Evolutionary conservation across 2,113 vertebrate genomes (phyloP), one percentile per base, ranked within the genome.

Genomic region (Neolamprologus devosi): DNA sequence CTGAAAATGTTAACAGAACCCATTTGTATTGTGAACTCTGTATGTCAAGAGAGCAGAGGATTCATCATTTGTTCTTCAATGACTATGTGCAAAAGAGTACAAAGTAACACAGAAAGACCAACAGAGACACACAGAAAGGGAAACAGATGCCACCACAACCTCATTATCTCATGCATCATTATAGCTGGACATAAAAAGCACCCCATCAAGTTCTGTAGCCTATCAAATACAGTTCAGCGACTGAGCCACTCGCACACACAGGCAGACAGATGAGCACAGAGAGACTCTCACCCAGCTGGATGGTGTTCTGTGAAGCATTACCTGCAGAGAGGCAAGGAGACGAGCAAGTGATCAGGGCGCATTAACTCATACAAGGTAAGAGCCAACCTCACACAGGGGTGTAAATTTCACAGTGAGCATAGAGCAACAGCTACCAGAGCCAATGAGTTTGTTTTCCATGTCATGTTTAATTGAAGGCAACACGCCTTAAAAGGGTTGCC

Each of bases 221-320:
- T 58, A 81, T 90, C 86, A 86, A 85, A 87, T 45, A 75, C 57
- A 87, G 70, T 84, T 89, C 85, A 85, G 82, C 33, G n/a, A 49
- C 86, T 82, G 55, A 90, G 60, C 68, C 28, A 35, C 33, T 84
- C 5, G 35, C 14, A 80, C 63, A 80, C 68, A 80, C 28, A 81
- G 28, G 81, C 37, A 83, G 42, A 42, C 26, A 63, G 88, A 80
- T 47, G 23, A 78, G 73, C 26, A 40, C 28, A 49, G 63, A 75
- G 26, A 91, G 37, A 84, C 40, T 90, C 94, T 96, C 91, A 97
- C 96, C 95, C 63, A 87, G 79, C 73, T 94, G 94, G 85, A 96
- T 91, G 73, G 73, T 91, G 90, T 94, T 95, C 88, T 94, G 93
- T n/a, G 91, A 89, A 45, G 92, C 85, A 80, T 94, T 92, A 94